phyloP scores from a whole-genome alignment of 1,140 invertebrate genomes.

The Drosophila sechellia region DNA sequence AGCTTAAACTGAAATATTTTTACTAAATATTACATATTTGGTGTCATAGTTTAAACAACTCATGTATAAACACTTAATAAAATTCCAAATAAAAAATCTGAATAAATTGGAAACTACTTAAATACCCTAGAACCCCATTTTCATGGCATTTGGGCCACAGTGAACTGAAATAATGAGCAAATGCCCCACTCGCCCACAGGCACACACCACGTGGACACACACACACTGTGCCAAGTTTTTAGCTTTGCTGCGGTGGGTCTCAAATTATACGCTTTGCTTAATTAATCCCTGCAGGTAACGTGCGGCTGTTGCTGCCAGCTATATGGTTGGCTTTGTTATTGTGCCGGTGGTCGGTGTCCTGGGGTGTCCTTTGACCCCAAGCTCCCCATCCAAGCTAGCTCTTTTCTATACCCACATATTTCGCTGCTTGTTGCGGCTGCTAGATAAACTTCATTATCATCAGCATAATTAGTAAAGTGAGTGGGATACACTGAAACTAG shows the following conservation, averaged over 20 bases:
- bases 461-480: slow-evolving; percentile 38
- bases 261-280: slow-evolving; percentile 69
- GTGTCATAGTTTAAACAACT: too few relatives aligned
- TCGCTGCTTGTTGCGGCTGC: slow-evolving; percentile 35
- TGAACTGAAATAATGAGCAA: slow-evolving; percentile 10
- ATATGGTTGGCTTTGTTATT: slow-evolving; percentile 15
- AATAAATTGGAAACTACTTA: neutral
- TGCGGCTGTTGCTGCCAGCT: slow-evolving; percentile 27
- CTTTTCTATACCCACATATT: slow-evolving; percentile 30
- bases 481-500: slow-evolving; percentile 2
- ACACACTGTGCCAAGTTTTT: slow-evolving; percentile 23
- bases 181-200: neutral
- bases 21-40: neutral
- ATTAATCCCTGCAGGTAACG: slow-evolving; percentile 68
- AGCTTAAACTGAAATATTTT: too few relatives aligned
- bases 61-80: too few relatives aligned
- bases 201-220: slow-evolving; percentile 10
- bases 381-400: slow-evolving; percentile 9
- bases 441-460: slow-evolving; percentile 57
- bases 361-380: slow-evolving; percentile 37
- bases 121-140: neutral
- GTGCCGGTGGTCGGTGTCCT: slow-evolving; percentile 31
- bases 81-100: neutral
- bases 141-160: slow-evolving; percentile 2
- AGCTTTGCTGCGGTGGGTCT: slow-evolving; percentile 44